Conservation (phyloP, 2,888 invertebrate species). For the Eretmocerus hayati region DNA sequence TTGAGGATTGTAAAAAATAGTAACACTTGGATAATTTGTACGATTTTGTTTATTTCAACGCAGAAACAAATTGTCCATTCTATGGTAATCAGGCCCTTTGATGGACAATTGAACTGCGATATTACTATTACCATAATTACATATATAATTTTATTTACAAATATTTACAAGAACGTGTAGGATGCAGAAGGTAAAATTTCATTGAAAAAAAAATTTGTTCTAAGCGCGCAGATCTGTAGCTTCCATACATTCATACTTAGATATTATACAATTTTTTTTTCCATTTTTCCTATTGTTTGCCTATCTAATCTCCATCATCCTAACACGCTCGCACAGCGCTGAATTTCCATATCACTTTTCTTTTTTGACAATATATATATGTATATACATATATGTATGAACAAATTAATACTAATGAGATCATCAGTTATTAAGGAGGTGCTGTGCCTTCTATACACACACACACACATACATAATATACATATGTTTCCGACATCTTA, state of each 20-base stretch:
- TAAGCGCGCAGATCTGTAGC: no score
- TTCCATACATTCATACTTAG: background rate
- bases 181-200: no score
- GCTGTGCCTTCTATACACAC: background rate
- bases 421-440: conserved; percentile 32
- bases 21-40: background rate
- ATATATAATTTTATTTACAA: no score
- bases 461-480: background rate
- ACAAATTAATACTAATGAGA: conserved; percentile 40
- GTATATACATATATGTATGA: conserved; percentile 10
- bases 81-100: no score
- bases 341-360: conserved; percentile 17
- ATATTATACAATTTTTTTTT: no score
- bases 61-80: no score
- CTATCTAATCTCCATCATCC: background rate
- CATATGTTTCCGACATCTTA: background rate
- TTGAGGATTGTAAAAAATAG: no score
- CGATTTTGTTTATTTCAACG: background rate
- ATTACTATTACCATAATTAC: no score
- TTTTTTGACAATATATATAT: conserved; percentile 4
- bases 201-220: no score
- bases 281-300: no score
- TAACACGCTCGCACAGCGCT: background rate
- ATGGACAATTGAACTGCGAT: no score
- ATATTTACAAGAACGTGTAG: no score